Conservation (phyloP, 2,797 vertebrate genomes). For the Podarcis siculus region DNA sequence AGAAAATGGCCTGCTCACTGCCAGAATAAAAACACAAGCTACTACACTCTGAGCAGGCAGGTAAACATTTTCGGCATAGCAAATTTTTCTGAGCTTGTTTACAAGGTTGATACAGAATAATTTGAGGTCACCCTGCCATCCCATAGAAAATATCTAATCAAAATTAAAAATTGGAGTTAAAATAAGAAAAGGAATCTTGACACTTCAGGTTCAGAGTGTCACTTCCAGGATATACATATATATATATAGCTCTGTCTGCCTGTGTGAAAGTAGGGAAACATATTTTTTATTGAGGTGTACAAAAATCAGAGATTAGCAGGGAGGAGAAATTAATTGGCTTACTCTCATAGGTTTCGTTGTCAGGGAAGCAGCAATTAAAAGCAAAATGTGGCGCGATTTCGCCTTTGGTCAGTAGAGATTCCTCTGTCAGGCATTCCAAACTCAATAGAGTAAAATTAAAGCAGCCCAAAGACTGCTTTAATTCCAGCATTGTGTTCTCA, state of each 20-base stretch:
- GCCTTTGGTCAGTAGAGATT: background rate
- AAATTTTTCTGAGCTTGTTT: background rate
- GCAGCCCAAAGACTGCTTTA: background rate
- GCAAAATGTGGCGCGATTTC: background rate
- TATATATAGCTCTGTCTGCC: background rate
- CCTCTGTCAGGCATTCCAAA: background rate
- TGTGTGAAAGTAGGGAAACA: background rate
- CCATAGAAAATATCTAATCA: background rate
- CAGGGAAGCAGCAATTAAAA: background rate
- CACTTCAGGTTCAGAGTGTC: background rate
- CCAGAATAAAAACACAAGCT: too few species aligned
- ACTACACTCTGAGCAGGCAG: too few species aligned
- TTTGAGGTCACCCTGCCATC: background rate
- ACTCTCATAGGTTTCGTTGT: background rate
- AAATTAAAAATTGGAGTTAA: background rate
- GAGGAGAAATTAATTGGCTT: background rate
- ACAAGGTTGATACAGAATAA: background rate
- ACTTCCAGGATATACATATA: background rate
- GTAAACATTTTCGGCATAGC: too few species aligned
- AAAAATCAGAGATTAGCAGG: background rate
- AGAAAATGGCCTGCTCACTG: too few species aligned
- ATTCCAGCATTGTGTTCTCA: background rate
- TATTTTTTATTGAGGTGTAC: background rate
- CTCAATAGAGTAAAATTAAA: background rate
- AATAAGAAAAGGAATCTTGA: background rate